Conservation (phyloP, 2,113 vertebrate genomes). For the Brachyistius frenatus region DNA sequence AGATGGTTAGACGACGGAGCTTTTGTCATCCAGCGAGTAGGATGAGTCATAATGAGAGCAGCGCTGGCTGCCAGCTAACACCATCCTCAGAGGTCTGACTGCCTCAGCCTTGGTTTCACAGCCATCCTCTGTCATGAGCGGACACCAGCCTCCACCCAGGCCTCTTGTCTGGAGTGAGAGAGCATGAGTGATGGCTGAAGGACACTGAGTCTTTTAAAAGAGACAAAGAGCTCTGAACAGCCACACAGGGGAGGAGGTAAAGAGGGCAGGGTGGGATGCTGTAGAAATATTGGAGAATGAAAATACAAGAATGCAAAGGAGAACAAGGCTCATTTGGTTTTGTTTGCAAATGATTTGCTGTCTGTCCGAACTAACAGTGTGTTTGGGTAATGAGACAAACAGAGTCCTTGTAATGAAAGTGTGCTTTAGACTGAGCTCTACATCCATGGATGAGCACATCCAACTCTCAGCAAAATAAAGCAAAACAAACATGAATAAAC, state of each 20-base stretch:
- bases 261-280: neutral
- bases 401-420: slow-evolving; percentile 17
- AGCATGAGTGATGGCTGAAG: slow-evolving; percentile 42
- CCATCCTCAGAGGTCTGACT: slow-evolving; percentile 21
- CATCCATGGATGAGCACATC: slow-evolving; percentile 20
- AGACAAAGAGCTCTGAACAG: slow-evolving; percentile 44
- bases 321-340: neutral
- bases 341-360: slow-evolving; percentile 10
- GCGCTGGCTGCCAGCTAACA: slow-evolving; percentile 13
- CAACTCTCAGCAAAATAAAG: slow-evolving; percentile 32
- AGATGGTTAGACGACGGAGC: neutral
- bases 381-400: slow-evolving; percentile 35
- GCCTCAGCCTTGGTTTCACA: slow-evolving; percentile 39
- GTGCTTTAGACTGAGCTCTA: slow-evolving; percentile 13
- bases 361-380: slow-evolving; percentile 1
- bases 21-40: slow-evolving; percentile 17
- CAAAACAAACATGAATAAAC: slow-evolving; percentile 71
- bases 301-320: neutral
- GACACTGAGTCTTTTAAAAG: slow-evolving; percentile 57
- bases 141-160: slow-evolving; percentile 30
- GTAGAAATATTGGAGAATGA: slow-evolving; percentile 29
- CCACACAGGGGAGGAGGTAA: neutral
- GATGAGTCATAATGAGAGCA: slow-evolving; percentile 64
- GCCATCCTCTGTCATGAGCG: slow-evolving; percentile 22
- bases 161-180: slow-evolving; percentile 11